Percentiles rank a stretch among this genome's conserved stretches.
Conservation (phyloP, 2,888 invertebrate species). For the Agriopis leucophaearia region DNA sequence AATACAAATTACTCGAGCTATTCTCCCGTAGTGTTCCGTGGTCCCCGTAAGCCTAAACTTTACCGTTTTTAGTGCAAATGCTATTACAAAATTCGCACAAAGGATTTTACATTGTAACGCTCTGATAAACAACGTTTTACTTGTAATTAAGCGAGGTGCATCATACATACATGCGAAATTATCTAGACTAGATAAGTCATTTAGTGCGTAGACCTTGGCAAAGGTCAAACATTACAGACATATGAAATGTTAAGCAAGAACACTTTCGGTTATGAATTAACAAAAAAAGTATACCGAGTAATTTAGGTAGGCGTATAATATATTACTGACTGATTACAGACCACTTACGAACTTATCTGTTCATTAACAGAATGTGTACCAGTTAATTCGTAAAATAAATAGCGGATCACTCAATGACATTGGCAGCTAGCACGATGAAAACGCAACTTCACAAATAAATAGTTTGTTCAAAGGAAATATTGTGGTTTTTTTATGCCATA, state of each 20-base stretch:
- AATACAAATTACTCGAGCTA: no score
- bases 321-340: no score
- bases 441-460: no score
- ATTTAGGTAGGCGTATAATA: background rate
- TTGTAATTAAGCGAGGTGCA: background rate
- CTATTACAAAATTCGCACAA: slow-evolving; percentile 15
- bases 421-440: no score
- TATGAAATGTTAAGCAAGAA: slow-evolving; percentile 2
- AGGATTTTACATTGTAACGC: slow-evolving; percentile 18
- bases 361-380: no score
- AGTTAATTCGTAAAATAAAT: no score
- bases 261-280: slow-evolving; percentile 6
- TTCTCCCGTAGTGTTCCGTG: no score
- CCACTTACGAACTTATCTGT: no score
- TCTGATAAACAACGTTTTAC: slow-evolving; percentile 12
- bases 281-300: background rate
- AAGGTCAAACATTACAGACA: slow-evolving; percentile 6
- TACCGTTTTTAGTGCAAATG: background rate
- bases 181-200: slow-evolving; percentile 11
- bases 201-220: slow-evolving; percentile 13
- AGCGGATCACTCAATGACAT: no score
- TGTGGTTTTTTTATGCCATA: no score
- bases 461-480: no score
- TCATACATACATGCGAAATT: background rate
- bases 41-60: no score